Conservation (phyloP, 2,888 invertebrate species). For the Theodoxus fluviatilis region DNA sequence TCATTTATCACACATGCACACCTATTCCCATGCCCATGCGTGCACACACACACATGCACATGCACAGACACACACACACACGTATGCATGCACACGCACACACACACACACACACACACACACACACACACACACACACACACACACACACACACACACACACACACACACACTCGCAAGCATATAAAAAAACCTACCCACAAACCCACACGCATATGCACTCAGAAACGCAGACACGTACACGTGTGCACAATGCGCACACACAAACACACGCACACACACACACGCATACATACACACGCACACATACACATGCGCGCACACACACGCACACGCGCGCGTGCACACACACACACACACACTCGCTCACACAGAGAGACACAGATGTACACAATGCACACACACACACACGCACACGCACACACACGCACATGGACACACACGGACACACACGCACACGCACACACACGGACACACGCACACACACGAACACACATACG, state of each 20-base stretch:
- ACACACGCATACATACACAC: background rate
- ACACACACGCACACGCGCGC: background rate
- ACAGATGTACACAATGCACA: no score
- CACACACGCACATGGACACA: no score
- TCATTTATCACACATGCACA: no score
- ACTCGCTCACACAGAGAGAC: no score
- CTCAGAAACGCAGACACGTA: background rate
- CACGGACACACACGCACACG: no score
- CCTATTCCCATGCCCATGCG: background rate
- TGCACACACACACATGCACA: background rate
- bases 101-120: background rate
- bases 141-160: slow-evolving; percentile 3
- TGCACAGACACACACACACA: background rate
- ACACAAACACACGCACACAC: background rate
- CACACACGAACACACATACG: no score
- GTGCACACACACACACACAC: background rate
- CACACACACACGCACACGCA: background rate
- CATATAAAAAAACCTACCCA: background rate
- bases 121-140: slow-evolving; percentile 8
- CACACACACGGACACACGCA: no score
- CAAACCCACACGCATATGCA: slow-evolving; percentile 1
- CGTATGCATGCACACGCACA: background rate
- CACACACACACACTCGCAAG: background rate
- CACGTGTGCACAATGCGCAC: background rate
- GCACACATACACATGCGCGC: background rate